A percentile compares a stretch with the other conserved stretches of the same genome.
Evolutionary conservation across 2,113 vertebrate species (phyloP).

Genomic region (Brienomyrus brachyistius): DNA sequence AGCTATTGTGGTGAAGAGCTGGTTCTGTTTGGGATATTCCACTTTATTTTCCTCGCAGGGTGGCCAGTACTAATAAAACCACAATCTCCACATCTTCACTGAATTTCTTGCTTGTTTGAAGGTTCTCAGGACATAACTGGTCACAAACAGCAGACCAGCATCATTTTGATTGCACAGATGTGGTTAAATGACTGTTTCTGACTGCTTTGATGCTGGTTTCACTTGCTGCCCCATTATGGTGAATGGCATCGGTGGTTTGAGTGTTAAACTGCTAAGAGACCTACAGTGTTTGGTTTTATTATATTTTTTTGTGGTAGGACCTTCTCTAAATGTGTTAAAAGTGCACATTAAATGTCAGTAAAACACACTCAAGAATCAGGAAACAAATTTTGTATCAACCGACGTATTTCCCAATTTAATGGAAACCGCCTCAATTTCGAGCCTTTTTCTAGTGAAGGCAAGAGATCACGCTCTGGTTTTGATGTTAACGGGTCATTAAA

Average conservation of each 20-base stretch:
- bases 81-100: not conserved
- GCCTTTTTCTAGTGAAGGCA: not conserved
- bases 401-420: not conserved
- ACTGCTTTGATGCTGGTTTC: not conserved
- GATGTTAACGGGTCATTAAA: not conserved
- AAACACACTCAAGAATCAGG: not conserved
- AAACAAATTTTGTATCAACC: not conserved
- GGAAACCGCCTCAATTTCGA: not conserved
- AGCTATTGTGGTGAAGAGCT: not conserved
- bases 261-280: not conserved
- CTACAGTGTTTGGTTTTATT: not conserved
- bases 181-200: not conserved
- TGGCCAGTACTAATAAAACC: not conserved
- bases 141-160: not conserved
- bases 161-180: not conserved
- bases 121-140: not conserved
- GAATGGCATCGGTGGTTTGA: not conserved
- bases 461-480: not conserved
- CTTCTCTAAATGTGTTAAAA: not conserved
- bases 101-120: not conserved
- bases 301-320: not conserved
- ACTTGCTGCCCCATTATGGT: not conserved
- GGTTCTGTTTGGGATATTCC: not conserved
- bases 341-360: not conserved
- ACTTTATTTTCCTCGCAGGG: not conserved